These are phyloP conservation scores for Drosophila paranaensis DNA, from an alignment of 2,888 invertebrate genomes.

Conservation along the genomic window DNA sequence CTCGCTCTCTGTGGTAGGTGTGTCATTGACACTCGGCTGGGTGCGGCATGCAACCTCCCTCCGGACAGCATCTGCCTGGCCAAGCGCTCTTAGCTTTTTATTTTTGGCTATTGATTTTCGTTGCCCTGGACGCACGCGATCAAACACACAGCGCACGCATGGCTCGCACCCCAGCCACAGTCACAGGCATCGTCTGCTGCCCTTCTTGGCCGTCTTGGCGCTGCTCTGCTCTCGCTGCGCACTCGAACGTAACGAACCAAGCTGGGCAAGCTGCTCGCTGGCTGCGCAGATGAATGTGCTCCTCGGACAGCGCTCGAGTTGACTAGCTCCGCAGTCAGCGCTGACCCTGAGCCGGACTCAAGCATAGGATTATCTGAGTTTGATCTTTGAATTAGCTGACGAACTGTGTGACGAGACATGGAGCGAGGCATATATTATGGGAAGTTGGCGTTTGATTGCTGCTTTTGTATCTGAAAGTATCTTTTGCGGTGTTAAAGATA, in stretches of 20 bases:
- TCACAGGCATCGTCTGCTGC: background rate
- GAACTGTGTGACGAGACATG: background rate
- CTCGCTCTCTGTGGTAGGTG: conserved; percentile 49
- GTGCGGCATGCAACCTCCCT: conserved; percentile 53
- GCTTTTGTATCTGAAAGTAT: background rate
- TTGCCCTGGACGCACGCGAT: conserved; percentile 64
- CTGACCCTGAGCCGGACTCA: conserved; percentile 10
- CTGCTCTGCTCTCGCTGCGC: conserved; percentile 30
- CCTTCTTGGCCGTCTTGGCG: conserved; percentile 31
- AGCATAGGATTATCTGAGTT: conserved; percentile 1
- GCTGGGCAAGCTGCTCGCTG: conserved; percentile 8
- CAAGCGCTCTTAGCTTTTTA: conserved; percentile 19
- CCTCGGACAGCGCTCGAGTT: background rate
- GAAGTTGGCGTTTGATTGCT: background rate
- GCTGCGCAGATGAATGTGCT: conserved; percentile 22
- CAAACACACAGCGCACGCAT: conserved; percentile 54
- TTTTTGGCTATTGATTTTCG: conserved; percentile 71
- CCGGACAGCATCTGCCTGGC: conserved; percentile 50
- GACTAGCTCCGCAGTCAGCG: background rate
- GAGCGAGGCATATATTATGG: background rate
- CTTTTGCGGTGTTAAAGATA: background rate
- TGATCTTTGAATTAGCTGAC: conserved; percentile 1
- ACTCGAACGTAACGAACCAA: conserved; percentile 46
- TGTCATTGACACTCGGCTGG: conserved; percentile 68
- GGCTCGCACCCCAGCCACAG: conserved; percentile 2